Evolutionary conservation across 2,797 vertebrate species (phyloP), one percentile per base, ranked within the genome.

Genomic region (Leptoclinus maculatus): DNA sequence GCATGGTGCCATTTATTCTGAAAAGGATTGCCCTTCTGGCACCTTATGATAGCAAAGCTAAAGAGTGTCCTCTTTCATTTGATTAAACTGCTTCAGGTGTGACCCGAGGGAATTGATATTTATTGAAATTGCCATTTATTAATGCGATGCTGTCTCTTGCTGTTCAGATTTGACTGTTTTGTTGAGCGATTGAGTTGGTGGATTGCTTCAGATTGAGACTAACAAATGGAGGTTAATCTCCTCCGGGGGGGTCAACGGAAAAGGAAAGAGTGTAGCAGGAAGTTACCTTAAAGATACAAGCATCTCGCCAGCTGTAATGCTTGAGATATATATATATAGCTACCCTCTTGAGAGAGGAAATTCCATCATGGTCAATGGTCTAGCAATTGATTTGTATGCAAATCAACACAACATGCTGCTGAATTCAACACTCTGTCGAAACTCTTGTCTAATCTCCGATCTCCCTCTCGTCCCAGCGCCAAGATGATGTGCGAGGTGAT

Each of bases 401-500:
- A 47, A 47, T 47, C 45, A 47, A 21, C 45, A 38, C 36, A 14
- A 41, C 41, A 43, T 10, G 14, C 43, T 17, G 38, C 16, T 41
- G 12, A 41, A 63, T 47, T 14, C 43, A 2, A 27, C 59, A 41
- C 8, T 1, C 32, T 32, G 32, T 7, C 4, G 2, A 49, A 41
- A 10, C 67, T 38, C 16, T 17, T 17, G 0, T 21, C 27, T 47
- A 2, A 83, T 17, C 47, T 82, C 39, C 7, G 14, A 1, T 66
- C 19, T 66, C 25, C 36, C 1, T 78, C n/a, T 21, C 5, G 3
- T n/a, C 66, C 59, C 95, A 94, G 93, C 77, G 87, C 93, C 96
- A 96, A 92, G 95, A 98, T 98, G 97, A 98, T 98, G 97, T 99
- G 97, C 85, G 97, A 98, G 92, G 97, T 98, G 95, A 98, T 99